Evolutionary conservation across 2,888 invertebrate genomes (phyloP), one percentile per base, ranked within the genome.

Genomic region (Tridacna crocea): DNA sequence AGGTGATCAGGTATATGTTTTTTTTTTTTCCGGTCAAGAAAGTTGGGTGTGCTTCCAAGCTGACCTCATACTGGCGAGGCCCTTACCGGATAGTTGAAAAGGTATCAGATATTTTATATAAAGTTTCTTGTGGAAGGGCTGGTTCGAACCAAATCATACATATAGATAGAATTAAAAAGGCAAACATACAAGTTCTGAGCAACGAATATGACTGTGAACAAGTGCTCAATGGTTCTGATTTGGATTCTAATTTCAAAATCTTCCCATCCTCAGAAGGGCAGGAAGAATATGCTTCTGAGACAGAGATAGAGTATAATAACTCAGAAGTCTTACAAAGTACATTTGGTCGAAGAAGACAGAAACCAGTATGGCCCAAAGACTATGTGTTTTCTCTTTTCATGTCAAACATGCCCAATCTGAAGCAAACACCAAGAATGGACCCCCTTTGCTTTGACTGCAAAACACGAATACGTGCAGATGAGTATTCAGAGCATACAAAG

Each of bases 21-120:
- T 73, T 61, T n/a, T n/a, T n/a, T n/a, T 87, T 87, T 26, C 85
- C 82, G 19, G 82, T 84, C 15, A 78, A 77, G 60, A 83, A 82
- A 72, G 66, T 65, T 15, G 82, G 83, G 19, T 72, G 58, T 15
- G 72, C 84, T 0, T 79, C 79, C n/a, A 83, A 84, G 55, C 68
- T 81, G 17, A 77, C 72, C 6, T 76, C 75, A 10, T 83, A 70
- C 36, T 79, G 84, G 78, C 26, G 58, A 27, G 80, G 83, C 22
- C 84, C 80, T 6, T 87, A 60, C 61, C 15, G 61, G n/a, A 48
- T 83, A 26, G 13, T 48, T 66, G 75, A 72, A 26, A 81, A 76
- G 72, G 13, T 77, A 13, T 78, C 81, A 17, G 83, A 83, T 46
- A 77, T 84, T n/a, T 27, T 77, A n/a, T 83, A 81, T 47, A 75